A percentile compares a stretch with the other conserved stretches of the same genome.
phyloP scores from a whole-genome alignment of 1,140 invertebrate species.

The Ooceraea biroi region DNA sequence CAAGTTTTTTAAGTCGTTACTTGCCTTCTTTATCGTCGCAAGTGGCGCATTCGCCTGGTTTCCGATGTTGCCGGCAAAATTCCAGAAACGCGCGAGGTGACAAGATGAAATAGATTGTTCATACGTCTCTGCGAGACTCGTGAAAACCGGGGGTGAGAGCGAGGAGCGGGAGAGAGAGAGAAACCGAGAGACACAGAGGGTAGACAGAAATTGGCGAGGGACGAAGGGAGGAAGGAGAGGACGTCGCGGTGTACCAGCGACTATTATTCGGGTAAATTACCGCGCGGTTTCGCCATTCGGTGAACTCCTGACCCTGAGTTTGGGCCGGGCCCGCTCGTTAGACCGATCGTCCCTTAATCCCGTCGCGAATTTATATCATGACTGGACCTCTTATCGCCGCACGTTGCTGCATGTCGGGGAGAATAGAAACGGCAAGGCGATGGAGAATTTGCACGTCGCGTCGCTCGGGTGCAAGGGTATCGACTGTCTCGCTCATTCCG shows the following conservation, averaged over 20 bases:
- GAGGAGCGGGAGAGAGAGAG: neutral
- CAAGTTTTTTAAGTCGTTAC: too few relatives aligned
- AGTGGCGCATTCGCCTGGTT: too few relatives aligned
- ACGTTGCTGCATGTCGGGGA: slow-evolving; percentile 64
- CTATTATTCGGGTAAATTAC: slow-evolving; percentile 79
- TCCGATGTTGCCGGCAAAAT: neutral
- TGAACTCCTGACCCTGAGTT: slow-evolving; percentile 77
- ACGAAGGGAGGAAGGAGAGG: neutral
- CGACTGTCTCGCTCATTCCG: neutral
- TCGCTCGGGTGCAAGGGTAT: slow-evolving; percentile 36
- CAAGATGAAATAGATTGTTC: neutral
- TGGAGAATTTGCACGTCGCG: slow-evolving; percentile 69
- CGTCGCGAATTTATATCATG: slow-evolving; percentile 80
- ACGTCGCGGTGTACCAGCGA: slow-evolving; percentile 71
- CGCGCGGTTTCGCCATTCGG: slow-evolving; percentile 78
- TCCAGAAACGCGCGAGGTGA: neutral
- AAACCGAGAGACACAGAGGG: neutral
- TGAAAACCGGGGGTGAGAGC: neutral
- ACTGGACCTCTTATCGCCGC: slow-evolving; percentile 78
- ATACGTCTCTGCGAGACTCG: neutral
- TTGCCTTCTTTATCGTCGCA: too few relatives aligned
- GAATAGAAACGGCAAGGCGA: slow-evolving; percentile 66
- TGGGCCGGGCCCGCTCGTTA: slow-evolving; percentile 76
- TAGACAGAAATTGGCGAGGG: slow-evolving; percentile 8
- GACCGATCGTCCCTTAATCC: slow-evolving; percentile 80